Percentiles rank a stretch among this genome's conserved stretches.
phyloP scores from a whole-genome alignment of 2,888 invertebrate genomes.

The Cheilosia grossa region DNA sequence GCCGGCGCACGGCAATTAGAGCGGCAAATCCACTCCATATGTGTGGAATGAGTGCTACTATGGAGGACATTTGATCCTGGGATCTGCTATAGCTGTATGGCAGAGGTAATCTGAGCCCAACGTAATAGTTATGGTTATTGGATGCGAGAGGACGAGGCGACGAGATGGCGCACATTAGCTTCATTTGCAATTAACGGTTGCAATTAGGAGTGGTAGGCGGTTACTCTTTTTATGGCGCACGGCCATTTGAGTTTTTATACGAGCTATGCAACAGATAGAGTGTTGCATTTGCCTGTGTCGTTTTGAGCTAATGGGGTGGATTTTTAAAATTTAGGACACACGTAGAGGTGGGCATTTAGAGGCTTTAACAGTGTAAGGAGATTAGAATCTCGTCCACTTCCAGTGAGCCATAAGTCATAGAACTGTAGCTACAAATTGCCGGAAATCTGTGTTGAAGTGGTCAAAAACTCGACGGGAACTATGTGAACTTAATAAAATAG shows the following conservation, averaged over 20 bases:
- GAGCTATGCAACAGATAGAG: neutral
- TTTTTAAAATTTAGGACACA: neutral
- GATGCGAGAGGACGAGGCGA: constrained; percentile 3
- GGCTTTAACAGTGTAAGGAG: no score
- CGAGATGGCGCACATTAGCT: constrained; percentile 48
- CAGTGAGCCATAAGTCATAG: no score
- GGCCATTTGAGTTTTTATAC: neutral
- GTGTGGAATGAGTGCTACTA: constrained; percentile 38
- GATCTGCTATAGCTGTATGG: constrained; percentile 15
- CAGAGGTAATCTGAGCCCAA: constrained; percentile 24
- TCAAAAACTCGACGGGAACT: no score
- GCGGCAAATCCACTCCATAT: constrained; percentile 74
- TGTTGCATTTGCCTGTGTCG: neutral
- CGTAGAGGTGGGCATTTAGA: no score
- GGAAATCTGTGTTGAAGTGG: no score
- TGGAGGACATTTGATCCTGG: constrained; percentile 54
- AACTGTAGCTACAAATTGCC: no score
- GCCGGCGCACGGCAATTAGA: constrained; percentile 79
- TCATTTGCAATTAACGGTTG: constrained; percentile 59
- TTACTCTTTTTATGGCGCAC: constrained; percentile 19
- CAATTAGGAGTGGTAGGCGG: constrained; percentile 62
- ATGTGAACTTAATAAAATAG: no score
- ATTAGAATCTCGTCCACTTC: no score
- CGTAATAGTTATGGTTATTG: constrained; percentile 69
- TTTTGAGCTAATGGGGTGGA: neutral